Percentiles rank a stretch among this genome's conserved stretches.
These are phyloP conservation scores for Rhingia campestris DNA, from an alignment of 2,888 invertebrate species.

Conservation along the genomic window DNA sequence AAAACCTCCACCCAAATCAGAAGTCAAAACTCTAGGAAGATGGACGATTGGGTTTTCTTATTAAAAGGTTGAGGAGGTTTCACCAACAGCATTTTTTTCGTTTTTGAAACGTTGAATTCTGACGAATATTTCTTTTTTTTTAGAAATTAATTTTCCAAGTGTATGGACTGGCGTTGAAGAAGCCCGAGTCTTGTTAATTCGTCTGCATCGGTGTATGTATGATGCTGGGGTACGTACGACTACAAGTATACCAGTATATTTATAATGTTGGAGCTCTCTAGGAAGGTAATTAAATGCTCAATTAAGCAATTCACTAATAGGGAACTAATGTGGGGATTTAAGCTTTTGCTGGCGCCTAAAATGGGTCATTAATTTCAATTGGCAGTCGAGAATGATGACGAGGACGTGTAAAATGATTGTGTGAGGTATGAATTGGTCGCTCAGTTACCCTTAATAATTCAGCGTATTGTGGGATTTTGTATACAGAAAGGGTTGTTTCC, in stretches of 20 bases:
- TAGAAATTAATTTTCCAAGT: constrained; percentile 38
- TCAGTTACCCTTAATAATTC: too few species aligned
- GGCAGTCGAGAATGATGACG: too few species aligned
- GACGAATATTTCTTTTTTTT: too few species aligned
- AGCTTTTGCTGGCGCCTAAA: constrained; percentile 39
- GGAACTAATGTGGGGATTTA: constrained; percentile 41
- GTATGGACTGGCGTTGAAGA: constrained; percentile 7
- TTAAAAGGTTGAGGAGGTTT: constrained; percentile 53
- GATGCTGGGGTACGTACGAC: not conserved
- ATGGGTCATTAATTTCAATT: constrained; percentile 61
- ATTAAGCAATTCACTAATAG: constrained; percentile 62
- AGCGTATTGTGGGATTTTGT: too few species aligned
- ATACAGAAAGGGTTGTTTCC: too few species aligned
- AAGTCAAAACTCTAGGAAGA: constrained; percentile 42
- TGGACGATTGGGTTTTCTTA: constrained; percentile 63
- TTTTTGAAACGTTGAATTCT: constrained; percentile 33
- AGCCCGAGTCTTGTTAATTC: constrained; percentile 35
- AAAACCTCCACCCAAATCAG: constrained; percentile 42
- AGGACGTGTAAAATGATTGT: constrained; percentile 3
- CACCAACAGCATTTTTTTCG: constrained; percentile 45
- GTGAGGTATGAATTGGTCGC: too few species aligned
- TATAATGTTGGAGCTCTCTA: not conserved
- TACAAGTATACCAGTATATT: too few species aligned
- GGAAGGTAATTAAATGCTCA: constrained; percentile 60
- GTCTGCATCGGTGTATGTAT: constrained; percentile 1